phyloP scores from a whole-genome alignment of 2,113 vertebrate genomes.

The Bettongia penicillata region DNA sequence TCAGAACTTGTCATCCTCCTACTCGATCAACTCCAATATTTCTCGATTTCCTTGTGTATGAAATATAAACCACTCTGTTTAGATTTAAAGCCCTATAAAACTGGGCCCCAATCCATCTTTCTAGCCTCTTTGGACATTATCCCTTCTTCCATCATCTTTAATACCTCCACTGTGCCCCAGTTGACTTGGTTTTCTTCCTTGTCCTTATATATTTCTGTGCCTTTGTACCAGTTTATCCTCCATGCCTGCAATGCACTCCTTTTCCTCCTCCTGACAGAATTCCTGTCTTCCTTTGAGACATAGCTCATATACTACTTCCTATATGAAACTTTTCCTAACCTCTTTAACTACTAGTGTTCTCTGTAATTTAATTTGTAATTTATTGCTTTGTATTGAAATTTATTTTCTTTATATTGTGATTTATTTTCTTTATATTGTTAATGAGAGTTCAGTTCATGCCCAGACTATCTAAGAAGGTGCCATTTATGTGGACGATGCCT shows the following conservation, averaged over 20 bases:
- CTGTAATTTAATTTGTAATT: neutral
- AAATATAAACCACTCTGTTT: neutral
- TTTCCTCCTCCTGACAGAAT: neutral
- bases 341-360: neutral
- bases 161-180: neutral
- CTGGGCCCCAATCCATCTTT: neutral
- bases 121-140: neutral
- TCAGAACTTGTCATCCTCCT: neutral
- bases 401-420: neutral
- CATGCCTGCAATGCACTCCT: neutral
- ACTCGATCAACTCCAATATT: neutral
- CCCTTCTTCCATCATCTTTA: neutral
- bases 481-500: neutral
- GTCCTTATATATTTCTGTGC: neutral
- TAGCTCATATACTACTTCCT: neutral
- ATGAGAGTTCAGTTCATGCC: neutral
- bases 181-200: neutral
- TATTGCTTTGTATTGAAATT: neutral
- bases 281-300: neutral
- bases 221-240: neutral
- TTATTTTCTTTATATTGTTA: neutral
- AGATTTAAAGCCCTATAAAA: neutral
- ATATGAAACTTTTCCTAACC: neutral
- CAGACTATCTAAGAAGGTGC: neutral
- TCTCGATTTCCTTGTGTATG: neutral